Conservation (phyloP, 2,797 vertebrate species). For the Synanceia verrucosa region DNA sequence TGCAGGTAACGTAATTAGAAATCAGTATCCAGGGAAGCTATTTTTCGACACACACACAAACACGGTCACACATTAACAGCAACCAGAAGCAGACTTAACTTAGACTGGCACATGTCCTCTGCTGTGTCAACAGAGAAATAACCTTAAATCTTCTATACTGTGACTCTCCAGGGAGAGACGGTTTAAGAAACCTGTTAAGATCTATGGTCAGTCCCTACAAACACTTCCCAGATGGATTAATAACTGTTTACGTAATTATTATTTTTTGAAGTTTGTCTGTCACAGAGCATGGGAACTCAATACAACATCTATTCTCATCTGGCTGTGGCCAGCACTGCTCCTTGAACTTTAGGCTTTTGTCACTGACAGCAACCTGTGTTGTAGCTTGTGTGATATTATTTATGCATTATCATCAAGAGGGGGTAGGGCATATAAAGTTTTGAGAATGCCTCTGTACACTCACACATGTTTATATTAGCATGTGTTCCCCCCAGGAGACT, state of each 20-base stretch:
- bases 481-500: conserved; percentile 10
- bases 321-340: neutral
- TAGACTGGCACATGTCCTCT: neutral
- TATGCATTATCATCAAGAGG: conserved; percentile 1
- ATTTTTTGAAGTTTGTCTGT: neutral
- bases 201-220: neutral
- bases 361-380: neutral
- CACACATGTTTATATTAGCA: conserved; percentile 13
- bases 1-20: neutral
- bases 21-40: neutral
- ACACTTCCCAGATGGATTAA: conserved; percentile 26
- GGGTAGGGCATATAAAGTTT: conserved; percentile 3
- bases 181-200: conserved; percentile 3
- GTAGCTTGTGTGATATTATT: neutral
- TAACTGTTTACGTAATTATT: neutral
- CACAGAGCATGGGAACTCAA: conserved; percentile 28
- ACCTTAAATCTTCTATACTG: neutral
- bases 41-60: neutral
- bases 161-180: conserved; percentile 1
- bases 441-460: neutral
- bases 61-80: neutral
- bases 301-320: conserved; percentile 23
- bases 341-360: neutral
- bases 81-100: neutral
- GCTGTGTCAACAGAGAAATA: neutral